Evolutionary conservation across 2,888 invertebrate genomes (phyloP), one percentile per base, ranked within the genome.

Genomic region (Agonopterix heracliana): DNA sequence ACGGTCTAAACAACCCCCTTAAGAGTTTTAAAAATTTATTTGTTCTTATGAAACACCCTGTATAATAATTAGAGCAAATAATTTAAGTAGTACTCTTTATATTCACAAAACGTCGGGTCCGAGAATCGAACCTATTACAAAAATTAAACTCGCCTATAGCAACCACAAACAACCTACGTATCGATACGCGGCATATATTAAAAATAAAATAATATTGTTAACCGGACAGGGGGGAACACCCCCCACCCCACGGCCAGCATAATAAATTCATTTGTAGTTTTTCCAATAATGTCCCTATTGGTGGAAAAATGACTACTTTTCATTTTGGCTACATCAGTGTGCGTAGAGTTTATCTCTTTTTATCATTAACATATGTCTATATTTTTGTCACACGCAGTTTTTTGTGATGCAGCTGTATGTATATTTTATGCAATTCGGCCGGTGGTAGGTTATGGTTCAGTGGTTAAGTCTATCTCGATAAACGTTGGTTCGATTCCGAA

Each of bases 221-320:
- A 9, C 41, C 65, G 66, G 57, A 55, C 46, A 64, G 73, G 72
- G 63, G 66, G 64, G 50, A 54, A 66, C 57, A 53, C 52, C 60
- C 65, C 63, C 54, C 56, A 53, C 55, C 66, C 57, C 52, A 52
- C 60, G 65, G 63, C 54, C 56, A 71, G 71, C 66, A 77, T 84
- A 84, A 84, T 87, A 85, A 83, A 83, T 85, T 85, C 81, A 86
- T 86, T 83, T 83, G 79, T 85, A 87, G 86, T 87, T 86, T 87
- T 86, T 87, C 79, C 85, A 74, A 85, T 87, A 86, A 86, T 87
- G 75, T 75, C 66, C 60, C 83, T 70, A 87, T 87, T 87, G 87
- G 87, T 81, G 79, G 83, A 87, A 85, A 87, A 87, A 87, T 84
- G 77, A 74, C 76, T 79, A 78, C 79, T 84, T 81, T 79, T 80